Percentiles rank a stretch among this genome's conserved stretches.
Evolutionary conservation across 2,113 vertebrate genomes (phyloP).

Genomic region (Platysternon megacephalum): DNA sequence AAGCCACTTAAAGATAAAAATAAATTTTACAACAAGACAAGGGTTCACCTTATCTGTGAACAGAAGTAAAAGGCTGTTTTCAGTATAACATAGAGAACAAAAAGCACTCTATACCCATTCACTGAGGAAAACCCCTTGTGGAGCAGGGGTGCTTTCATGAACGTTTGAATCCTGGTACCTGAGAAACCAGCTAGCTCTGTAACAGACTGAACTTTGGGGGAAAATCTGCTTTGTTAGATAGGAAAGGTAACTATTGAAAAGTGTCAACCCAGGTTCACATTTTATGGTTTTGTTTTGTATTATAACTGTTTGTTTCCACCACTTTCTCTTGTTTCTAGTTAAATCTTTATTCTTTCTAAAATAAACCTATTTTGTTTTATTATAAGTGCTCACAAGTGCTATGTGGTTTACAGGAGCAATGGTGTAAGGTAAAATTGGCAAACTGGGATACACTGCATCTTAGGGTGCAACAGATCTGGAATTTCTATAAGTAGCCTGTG

Average conservation of each 20-base stretch:
- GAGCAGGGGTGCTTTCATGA: background rate
- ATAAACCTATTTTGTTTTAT: background rate
- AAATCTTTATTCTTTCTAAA: background rate
- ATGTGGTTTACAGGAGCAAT: background rate
- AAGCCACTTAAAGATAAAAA: background rate
- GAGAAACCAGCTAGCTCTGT: background rate
- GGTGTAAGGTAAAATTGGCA: background rate
- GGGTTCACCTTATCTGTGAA: background rate
- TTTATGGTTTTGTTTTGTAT: background rate
- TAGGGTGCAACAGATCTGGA: background rate
- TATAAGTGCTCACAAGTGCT: background rate
- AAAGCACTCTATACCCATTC: background rate
- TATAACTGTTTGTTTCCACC: background rate
- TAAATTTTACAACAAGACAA: background rate
- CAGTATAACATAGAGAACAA: background rate
- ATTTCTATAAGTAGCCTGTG: background rate
- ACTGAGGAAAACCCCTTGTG: background rate
- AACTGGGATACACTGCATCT: background rate
- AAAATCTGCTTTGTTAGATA: background rate
- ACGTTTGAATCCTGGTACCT: background rate
- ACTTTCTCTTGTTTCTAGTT: background rate
- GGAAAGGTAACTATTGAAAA: background rate
- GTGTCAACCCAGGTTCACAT: background rate
- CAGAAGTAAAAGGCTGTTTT: background rate
- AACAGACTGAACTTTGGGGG: background rate